Percentiles rank a stretch among this genome's conserved stretches.
These are phyloP conservation scores for Ceraclea dissimilis DNA, from an alignment of 2,888 invertebrate species.

Conservation along the genomic window DNA sequence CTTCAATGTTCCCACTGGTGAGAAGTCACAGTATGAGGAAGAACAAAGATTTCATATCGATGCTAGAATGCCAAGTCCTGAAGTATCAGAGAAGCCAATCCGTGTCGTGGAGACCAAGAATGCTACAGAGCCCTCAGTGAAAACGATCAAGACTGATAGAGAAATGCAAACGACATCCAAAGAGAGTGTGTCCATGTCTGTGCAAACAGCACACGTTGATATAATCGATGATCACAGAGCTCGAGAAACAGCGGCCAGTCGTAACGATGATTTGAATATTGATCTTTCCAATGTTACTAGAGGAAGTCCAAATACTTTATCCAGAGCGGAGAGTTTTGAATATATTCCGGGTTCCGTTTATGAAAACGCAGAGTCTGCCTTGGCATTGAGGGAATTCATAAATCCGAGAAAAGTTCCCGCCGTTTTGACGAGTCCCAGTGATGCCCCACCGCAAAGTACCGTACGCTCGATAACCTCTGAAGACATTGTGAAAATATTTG, in stretches of 20 bases:
- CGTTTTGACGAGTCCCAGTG: neutral
- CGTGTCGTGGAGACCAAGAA: neutral
- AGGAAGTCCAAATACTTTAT: slow-evolving; percentile 28
- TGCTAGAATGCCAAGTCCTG: too few relatives aligned
- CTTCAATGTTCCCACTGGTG: neutral
- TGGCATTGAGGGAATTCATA: neutral
- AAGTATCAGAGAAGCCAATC: neutral
- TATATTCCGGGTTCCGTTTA: slow-evolving; percentile 54
- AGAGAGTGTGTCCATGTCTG: slow-evolving; percentile 14
- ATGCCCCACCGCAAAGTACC: neutral
- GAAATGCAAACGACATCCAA: slow-evolving; percentile 21
- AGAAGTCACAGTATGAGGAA: neutral
- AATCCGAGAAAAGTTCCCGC: neutral
- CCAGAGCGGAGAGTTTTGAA: slow-evolving; percentile 62
- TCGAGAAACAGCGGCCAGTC: too few relatives aligned
- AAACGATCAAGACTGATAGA: slow-evolving; percentile 4
- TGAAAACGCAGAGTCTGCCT: slow-evolving; percentile 36
- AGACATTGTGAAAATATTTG: slow-evolving; percentile 28
- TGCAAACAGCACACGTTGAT: slow-evolving; percentile 8
- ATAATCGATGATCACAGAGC: too few relatives aligned
- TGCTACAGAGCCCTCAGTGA: neutral
- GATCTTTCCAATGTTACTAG: slow-evolving; percentile 1
- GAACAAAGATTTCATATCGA: neutral
- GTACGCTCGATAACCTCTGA: neutral
- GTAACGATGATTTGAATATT: neutral